Conservation (phyloP, 2,113 vertebrate species). For the Nansenia antarctica region DNA sequence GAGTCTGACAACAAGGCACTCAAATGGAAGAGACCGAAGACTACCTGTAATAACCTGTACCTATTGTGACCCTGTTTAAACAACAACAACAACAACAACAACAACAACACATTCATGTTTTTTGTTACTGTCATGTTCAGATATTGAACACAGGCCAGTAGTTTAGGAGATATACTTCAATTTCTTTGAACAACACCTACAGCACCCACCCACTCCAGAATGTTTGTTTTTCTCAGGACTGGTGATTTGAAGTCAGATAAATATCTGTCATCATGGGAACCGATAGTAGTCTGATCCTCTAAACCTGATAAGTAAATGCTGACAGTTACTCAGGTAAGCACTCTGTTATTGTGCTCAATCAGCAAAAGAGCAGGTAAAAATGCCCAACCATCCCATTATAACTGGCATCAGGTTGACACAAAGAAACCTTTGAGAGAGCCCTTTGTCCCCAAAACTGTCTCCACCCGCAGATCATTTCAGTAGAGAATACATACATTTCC, state of each 20-base stretch:
- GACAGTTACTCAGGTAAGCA: conserved; percentile 12
- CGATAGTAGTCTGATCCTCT: conserved; percentile 34
- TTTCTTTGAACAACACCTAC: background rate
- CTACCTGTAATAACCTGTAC: no score
- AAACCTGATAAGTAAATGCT: conserved; percentile 55
- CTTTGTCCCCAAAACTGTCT: background rate
- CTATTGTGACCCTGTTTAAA: no score
- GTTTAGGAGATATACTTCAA: background rate
- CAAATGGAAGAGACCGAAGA: no score
- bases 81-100: no score
- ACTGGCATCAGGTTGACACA: background rate
- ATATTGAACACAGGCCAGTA: background rate
- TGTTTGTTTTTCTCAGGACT: no score
- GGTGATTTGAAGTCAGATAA: background rate
- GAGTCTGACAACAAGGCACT: no score
- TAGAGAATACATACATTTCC: no score
- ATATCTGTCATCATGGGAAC: conserved; percentile 27
- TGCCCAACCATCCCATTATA: conserved; percentile 28
- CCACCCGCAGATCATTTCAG: background rate
- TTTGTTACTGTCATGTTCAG: background rate
- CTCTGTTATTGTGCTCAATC: conserved; percentile 27
- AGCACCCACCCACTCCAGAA: background rate
- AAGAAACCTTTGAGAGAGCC: background rate
- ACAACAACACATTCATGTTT: no score
- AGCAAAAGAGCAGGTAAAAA: conserved; percentile 10